phyloP scores from a whole-genome alignment of 2,888 invertebrate species.

The Aphodius granarius region DNA sequence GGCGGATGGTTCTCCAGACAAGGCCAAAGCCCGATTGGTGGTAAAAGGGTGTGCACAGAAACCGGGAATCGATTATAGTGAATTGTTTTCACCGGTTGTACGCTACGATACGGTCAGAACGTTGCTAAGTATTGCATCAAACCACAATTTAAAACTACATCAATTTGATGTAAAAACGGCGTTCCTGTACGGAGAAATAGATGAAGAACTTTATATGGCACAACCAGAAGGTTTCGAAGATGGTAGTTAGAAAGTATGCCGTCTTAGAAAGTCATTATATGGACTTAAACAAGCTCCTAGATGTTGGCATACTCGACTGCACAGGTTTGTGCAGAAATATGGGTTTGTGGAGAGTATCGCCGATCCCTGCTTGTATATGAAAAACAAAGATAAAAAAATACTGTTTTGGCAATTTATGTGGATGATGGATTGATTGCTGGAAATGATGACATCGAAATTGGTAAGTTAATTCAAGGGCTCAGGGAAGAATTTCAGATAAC shows the following conservation, averaged over 20 bases:
- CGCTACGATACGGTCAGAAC: background rate
- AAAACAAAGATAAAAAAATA: slow-evolving; percentile 24
- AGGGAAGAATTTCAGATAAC: background rate
- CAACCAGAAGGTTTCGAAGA: slow-evolving; percentile 44
- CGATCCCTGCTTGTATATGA: slow-evolving; percentile 42
- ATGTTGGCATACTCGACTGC: slow-evolving; percentile 39
- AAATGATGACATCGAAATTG: slow-evolving; percentile 17
- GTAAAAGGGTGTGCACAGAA: slow-evolving; percentile 28
- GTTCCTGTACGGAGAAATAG: background rate
- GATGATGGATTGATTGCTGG: slow-evolving; percentile 41
- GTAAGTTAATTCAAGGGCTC: too few species aligned
- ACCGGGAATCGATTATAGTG: background rate
- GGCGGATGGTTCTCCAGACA: slow-evolving; percentile 38
- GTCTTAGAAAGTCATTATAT: slow-evolving; percentile 43
- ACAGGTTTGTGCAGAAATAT: slow-evolving; percentile 34
- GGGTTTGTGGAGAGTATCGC: slow-evolving; percentile 37
- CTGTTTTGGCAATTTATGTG: slow-evolving; percentile 42
- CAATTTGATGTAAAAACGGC: slow-evolving; percentile 6
- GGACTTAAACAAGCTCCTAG: slow-evolving; percentile 47
- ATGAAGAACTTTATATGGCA: slow-evolving; percentile 34
- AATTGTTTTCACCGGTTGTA: background rate
- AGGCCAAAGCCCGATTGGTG: slow-evolving; percentile 41
- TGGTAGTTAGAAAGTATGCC: slow-evolving; percentile 39
- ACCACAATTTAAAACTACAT: background rate
- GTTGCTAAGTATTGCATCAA: background rate